Evolutionary conservation across 2,113 vertebrate genomes (phyloP).

Genomic region (Syrrhaptes paradoxus): DNA sequence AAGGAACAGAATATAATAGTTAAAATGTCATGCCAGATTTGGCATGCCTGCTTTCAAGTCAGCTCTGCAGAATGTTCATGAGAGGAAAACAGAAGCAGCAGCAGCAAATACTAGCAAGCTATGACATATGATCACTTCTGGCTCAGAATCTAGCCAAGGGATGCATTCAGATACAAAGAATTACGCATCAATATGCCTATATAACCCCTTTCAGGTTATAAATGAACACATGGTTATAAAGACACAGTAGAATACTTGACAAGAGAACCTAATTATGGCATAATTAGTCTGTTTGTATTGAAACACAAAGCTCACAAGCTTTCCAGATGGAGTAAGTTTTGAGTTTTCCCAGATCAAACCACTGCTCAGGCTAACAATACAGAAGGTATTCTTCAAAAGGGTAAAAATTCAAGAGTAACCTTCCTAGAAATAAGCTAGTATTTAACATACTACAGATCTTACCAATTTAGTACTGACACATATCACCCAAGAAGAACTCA

Average conservation of each 20-base stretch:
- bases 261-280: neutral
- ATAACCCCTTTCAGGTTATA: neutral
- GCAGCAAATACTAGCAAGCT: neutral
- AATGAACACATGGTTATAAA: neutral
- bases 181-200: accelerated
- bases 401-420: neutral
- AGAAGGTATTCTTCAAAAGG: neutral
- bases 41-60: neutral
- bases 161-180: neutral
- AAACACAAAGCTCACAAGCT: neutral
- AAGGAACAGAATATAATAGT: neutral
- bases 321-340: neutral
- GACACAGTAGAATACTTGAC: neutral
- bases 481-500: neutral
- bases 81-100: neutral
- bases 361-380: neutral
- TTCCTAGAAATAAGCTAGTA: neutral
- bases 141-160: neutral
- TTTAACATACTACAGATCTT: neutral
- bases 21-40: neutral
- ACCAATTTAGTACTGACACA: neutral
- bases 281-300: neutral
- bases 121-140: neutral
- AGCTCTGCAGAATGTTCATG: neutral
- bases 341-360: neutral